Evolutionary conservation across 64 coral and sea anemone genomes (phyloP), one percentile per base, ranked within the genome.

Genomic region (Cladopsammia gracilis): DNA sequence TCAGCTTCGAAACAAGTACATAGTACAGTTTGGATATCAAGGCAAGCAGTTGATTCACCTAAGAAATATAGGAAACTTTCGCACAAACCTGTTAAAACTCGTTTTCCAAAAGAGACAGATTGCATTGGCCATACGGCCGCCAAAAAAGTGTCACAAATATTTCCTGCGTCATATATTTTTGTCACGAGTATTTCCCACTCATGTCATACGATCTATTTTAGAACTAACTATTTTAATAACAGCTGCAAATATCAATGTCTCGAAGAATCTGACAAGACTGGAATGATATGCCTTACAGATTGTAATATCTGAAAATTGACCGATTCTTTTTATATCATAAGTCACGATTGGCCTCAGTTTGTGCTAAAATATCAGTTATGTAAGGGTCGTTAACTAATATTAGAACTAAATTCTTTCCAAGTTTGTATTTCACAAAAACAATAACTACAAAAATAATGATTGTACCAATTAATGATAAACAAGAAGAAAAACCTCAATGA

Each of bases 261-360:
- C 25, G 15, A 64, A 73, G 42, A 15, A 73, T 73, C 11, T 16
- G 70, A 16, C 70, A 73, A 44, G 43, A 73, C 4, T 15, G 42
- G 7, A 44, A 73, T 15, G 23, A 64, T 73, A 45, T 47, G 42
- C 14, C 42, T 44, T 16, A 25, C 42, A 73, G 70, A 73, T 46
- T 44, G 70, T 25, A 73, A 73, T 73, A 73, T 73, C 70, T 46
- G 25, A 12, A 46, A 69, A 69, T 16, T 45, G 1, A 43, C 6
- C n/a, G 26, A 48, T 75, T 18, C 72, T 50, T 50, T 75, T 75
- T 75, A 49, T 75, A 75, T 75, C 72, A 49, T 18, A 75, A 75
- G 72, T 50, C 16, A 49, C 48, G 72, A 75, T 75, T 45, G 70
- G 70, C 15, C 34, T 72, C 13, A 43, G 16, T 13, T 75, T 48